Base-by-base conservation (phyloP, 2,888 invertebrate genomes). In the Erpobdella octoculata region DNA sequence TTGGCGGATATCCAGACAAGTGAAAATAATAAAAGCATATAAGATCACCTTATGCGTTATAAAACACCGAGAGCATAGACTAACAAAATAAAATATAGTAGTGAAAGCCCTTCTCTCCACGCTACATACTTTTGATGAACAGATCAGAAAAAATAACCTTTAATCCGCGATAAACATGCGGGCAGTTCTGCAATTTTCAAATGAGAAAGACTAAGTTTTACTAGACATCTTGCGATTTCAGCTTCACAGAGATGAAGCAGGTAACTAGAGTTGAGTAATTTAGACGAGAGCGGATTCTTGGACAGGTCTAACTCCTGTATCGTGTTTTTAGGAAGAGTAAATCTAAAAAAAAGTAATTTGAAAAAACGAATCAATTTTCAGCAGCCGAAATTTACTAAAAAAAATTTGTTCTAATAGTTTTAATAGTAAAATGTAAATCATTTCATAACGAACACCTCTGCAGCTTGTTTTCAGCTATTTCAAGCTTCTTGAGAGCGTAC, bases 281-380 rank as follows among this genome's bases (percentile, higher is more conserved):
- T 41, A 9, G 71, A 66, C 18, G 74, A 35, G 46, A 80, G 71
- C 2, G 80, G 80, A 72, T 81, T 81, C 33, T 77, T 76, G 0
- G 79, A 76, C 8, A 81, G 67, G 67, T 77, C 75, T 6, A 81
- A 75, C 2, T 76, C 74, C 15, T 74, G 77, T 37, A 81, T 70
- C 0, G 80, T 0, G 80, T 78, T 79, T 72, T 79, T 80, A 18
- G 82, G 82, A 6, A 82, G 73, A 62, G 72, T 21, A 12, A 64
- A 8, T n/a, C 64, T 64, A 41, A 41, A 41, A 41, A 15, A 15
- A 15, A 12, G 46, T n/a, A n/a, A n/a, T 41, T 15, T 41, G 46
- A 41, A 15, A 41, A 15, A n/a, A 41, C n/a, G n/a, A n/a, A n/a
- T n/a, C n/a, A n/a, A n/a, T n/a, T n/a, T n/a, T n/a, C n/a, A n/a